Percentiles rank a stretch among this genome's conserved stretches.
phyloP scores from a whole-genome alignment of 2,888 invertebrate genomes.

The Amblyjoppa proteus region DNA sequence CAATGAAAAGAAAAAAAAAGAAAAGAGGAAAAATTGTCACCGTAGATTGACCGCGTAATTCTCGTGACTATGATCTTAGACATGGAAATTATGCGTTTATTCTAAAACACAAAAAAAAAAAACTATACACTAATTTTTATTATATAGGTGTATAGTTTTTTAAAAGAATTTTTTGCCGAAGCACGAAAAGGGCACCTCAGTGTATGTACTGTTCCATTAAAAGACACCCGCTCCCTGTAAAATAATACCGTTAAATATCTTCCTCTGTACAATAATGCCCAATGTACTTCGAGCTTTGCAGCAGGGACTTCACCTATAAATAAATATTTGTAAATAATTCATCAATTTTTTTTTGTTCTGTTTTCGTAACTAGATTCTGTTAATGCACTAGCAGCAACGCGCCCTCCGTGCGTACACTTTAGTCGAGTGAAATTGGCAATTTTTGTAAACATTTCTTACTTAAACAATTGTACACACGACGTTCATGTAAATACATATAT shows the following conservation, averaged over 20 bases:
- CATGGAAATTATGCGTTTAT: not conserved
- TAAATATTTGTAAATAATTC: conserved; percentile 26
- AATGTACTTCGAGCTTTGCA: conserved; percentile 12
- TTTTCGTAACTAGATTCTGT: not conserved
- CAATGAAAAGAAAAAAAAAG: not conserved
- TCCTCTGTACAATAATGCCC: conserved; percentile 15
- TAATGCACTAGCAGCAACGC: not conserved
- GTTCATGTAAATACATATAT: too few species aligned
- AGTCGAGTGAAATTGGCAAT: too few species aligned
- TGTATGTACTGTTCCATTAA: not conserved
- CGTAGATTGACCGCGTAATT: conserved; percentile 7
- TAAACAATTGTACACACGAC: too few species aligned
- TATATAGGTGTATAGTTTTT: not conserved
- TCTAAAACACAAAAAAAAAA: not conserved
- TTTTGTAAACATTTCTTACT: too few species aligned
- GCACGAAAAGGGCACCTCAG: conserved; percentile 5
- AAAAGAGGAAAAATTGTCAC: not conserved
- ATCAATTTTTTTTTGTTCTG: not conserved
- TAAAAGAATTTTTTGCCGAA: not conserved
- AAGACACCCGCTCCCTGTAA: conserved; percentile 11
- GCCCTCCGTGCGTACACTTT: too few species aligned
- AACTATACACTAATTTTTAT: not conserved
- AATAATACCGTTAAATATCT: conserved; percentile 3
- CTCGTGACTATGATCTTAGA: not conserved
- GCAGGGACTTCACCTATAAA: conserved; percentile 10